phyloP scores from a whole-genome alignment of 2,888 invertebrate species.

The Onthophagus sagittarius region DNA sequence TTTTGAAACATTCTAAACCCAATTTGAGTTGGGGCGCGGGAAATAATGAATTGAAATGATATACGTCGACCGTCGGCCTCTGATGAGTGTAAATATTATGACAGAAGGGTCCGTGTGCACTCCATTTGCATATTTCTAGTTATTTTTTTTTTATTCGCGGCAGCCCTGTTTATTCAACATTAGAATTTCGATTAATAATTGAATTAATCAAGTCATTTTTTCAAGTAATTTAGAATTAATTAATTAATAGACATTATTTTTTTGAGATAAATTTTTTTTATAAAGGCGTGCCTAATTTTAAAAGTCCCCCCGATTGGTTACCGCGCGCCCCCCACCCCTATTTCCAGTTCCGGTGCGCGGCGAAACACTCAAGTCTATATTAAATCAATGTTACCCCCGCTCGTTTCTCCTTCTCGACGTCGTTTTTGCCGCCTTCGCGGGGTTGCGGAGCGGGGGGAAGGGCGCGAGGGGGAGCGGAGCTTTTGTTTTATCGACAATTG shows the following conservation, averaged over 20 bases:
- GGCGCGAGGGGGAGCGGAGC: not conserved
- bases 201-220: no score
- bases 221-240: no score
- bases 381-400: slow-evolving; percentile 25
- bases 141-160: not conserved
- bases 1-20: no score
- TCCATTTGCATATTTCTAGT: slow-evolving; percentile 2
- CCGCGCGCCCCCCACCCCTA: slow-evolving; percentile 24
- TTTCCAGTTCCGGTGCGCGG: slow-evolving; percentile 17
- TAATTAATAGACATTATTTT: no score
- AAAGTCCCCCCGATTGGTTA: slow-evolving; percentile 31
- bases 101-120: not conserved
- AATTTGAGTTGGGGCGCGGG: not conserved
- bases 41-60: slow-evolving; percentile 11
- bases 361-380: slow-evolving; percentile 26
- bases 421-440: not conserved
- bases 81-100: slow-evolving; percentile 9
- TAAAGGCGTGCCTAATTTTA: slow-evolving; percentile 29
- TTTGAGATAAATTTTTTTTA: not conserved
- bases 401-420: not conserved
- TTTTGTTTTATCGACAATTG: not conserved
- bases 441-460: not conserved
- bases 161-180: not conserved
- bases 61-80: not conserved
- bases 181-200: not conserved